Evolutionary conservation across 2,113 vertebrate genomes (phyloP), one percentile per base, ranked within the genome.

Genomic region (Orycteropus afer): DNA sequence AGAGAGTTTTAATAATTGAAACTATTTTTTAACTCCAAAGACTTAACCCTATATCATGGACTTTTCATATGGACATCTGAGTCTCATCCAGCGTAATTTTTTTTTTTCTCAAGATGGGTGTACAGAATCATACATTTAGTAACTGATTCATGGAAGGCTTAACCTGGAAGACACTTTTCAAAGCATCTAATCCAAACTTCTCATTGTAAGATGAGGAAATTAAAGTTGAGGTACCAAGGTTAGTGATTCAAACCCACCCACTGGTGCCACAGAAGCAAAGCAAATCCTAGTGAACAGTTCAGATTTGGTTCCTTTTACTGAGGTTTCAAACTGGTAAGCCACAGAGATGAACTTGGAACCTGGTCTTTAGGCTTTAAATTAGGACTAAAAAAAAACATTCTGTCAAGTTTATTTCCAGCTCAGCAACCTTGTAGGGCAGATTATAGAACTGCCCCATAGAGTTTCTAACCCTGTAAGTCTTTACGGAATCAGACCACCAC

Each of bases 1-100:
- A 93, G 63, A 4, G 93, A 78, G 32, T 90, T 95, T 93, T 92
- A 95, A 93, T 86, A 63, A 86, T 55, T 49, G 32, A 65, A 93
- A 89, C 20, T n/a, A 49, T 83, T 94, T 90, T 61, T 91, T 73
- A 59, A n/a, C 47, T 88, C 3, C 76, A 80, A 69, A 73, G 22
- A 90, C 71, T 57, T 74, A 45, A 27, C 3, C 5, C 40, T n/a
- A 2, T 91, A 34, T 29, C 71, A 89, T 67, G 11, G 42, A 71
- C 90, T 92, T 47, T n/a, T n/a, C n/a, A 67, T 80, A 10, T 71
- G n/a, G n/a, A 40, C 51, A 49, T 84, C 32, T 85, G 57, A 87
- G 37, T 88, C 87, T 88, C 45, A 34, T 79, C n/a, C 9, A 59
- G 22, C 1, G 3, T 51, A 55, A 45, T 85, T 22, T 12, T 69